Base-by-base conservation (phyloP, 2,888 invertebrate genomes). In the Resseliella maxima region DNA sequence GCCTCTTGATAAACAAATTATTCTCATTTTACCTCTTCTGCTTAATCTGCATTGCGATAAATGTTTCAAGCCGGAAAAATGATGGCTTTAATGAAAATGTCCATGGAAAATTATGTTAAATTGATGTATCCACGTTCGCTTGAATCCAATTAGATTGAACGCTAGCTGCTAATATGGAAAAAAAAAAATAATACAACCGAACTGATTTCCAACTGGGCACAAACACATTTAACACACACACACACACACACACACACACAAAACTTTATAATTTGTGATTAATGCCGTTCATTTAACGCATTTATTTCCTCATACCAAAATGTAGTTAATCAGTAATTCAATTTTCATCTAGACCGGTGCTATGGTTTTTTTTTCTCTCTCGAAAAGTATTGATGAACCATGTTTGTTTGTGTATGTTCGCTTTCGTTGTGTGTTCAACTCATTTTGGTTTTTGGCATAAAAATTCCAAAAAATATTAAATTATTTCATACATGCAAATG, bases 201-300 rank as follows among this genome's bases (percentile, higher is more conserved):
- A 2, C 24, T 59, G 24, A 59, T 59, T 59, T 59, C 10, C 46
- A 59, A 6, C n/a, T 15, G n/a, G 59, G n/a, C 10, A 59, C 24
- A 59, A n/a, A n/a, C n/a, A n/a, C n/a, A n/a, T n/a, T n/a, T n/a
- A n/a, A n/a, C n/a, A n/a, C n/a, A n/a, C n/a, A n/a, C n/a, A n/a
- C n/a, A n/a, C n/a, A n/a, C n/a, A n/a, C n/a, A n/a, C n/a, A n/a
- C 8, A 5, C 45, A 45, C 8, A 45, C 45, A 45, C n/a, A n/a
- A n/a, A n/a, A 59, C 59, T 72, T 31, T 72, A 72, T 72, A 31
- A 72, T 72, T 31, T 72, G 72, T 31, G 31, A 72, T 72, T 72
- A 72, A 27, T 35, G n/a, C 15, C 72, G 31, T 72, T 72, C 72
- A 72, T 31, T 72, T 31, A 35, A 72, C 72, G 12, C 72, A 31